phyloP scores from a whole-genome alignment of 1,140 invertebrate genomes.

The Andrena cerasifolii region DNA sequence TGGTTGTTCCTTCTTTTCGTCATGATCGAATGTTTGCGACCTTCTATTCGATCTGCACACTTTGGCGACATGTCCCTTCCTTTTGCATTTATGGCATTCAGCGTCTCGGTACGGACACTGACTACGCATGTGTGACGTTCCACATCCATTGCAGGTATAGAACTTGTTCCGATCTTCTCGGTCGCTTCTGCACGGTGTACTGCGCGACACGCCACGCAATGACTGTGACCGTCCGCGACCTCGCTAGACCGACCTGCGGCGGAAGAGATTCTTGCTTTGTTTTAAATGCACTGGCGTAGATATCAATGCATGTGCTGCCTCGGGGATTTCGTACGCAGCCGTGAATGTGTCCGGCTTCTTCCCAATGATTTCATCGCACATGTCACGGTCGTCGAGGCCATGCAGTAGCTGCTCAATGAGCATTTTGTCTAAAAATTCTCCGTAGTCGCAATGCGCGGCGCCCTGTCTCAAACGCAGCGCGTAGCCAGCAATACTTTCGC shows the following conservation, averaged over 20 bases:
- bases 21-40: neutral
- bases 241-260: neutral
- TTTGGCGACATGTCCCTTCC: slow-evolving; percentile 54
- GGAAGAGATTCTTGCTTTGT: neutral
- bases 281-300: neutral
- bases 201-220: neutral
- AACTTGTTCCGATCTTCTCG: neutral
- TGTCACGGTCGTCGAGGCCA: neutral
- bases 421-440: slow-evolving; percentile 2
- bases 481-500: neutral
- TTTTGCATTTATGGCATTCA: slow-evolving; percentile 49
- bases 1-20: neutral
- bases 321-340: neutral
- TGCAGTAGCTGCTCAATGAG: slow-evolving; percentile 13
- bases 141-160: slow-evolving; percentile 47
- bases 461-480: slow-evolving; percentile 1
- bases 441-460: slow-evolving; percentile 2
- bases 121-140: slow-evolving; percentile 39
- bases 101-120: slow-evolving; percentile 42
- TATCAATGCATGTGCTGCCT: neutral
- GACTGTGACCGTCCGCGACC: neutral
- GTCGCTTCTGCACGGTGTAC: neutral
- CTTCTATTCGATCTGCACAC: slow-evolving; percentile 49
- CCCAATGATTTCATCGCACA: neutral
- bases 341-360: neutral